Conservation (phyloP, 1,140 invertebrate species). For the Notospermus geniculatus region DNA sequence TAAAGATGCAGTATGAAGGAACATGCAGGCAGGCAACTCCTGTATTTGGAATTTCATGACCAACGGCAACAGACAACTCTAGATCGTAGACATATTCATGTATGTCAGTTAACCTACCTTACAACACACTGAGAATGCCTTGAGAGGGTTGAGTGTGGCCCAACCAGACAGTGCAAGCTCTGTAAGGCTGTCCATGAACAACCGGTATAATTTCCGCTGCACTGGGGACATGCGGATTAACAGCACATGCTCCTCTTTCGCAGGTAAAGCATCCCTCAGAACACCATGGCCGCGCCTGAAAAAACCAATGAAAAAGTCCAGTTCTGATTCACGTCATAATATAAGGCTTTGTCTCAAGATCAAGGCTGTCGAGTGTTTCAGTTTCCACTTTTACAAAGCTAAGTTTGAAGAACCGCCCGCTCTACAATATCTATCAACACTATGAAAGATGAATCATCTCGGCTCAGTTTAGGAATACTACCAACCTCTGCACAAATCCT, state of each 20-base stretch:
- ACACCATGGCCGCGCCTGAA: conserved; percentile 86
- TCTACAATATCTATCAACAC: too few species aligned
- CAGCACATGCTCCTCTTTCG: conserved; percentile 93
- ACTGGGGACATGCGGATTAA: conserved; percentile 79
- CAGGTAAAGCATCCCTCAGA: conserved; percentile 82
- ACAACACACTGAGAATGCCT: conserved; percentile 97
- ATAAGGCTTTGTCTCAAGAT: too few species aligned
- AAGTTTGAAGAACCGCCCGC: too few species aligned
- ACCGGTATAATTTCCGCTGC: conserved; percentile 74
- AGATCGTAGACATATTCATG: neutral
- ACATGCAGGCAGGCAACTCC: neutral
- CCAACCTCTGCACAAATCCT: conserved; percentile 74
- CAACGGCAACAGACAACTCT: neutral
- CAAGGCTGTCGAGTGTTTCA: too few species aligned
- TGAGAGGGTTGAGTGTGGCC: conserved; percentile 82
- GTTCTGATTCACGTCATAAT: too few species aligned
- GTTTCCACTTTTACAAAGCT: too few species aligned
- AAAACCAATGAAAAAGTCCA: conserved; percentile 51
- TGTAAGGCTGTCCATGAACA: conserved; percentile 60
- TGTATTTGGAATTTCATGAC: neutral
- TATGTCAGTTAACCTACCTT: conserved; percentile 66
- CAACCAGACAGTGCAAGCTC: conserved; percentile 61
- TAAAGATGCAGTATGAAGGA: neutral
- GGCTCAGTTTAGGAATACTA: too few species aligned
- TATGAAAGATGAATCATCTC: too few species aligned